phyloP scores from a whole-genome alignment of 2,888 invertebrate genomes.

The Acholoe squamosa region DNA sequence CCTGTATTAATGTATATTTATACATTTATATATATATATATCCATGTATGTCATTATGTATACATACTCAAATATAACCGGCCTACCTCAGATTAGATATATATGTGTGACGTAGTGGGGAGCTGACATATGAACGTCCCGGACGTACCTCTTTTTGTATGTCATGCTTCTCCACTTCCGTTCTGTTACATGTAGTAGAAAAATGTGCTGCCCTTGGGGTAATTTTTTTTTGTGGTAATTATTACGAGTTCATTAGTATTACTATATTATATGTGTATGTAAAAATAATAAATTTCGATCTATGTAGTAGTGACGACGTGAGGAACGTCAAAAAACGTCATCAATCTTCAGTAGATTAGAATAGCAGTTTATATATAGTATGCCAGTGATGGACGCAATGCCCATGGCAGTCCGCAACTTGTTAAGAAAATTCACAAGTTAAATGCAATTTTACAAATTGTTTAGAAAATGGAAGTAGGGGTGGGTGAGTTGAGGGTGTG shows the following conservation, averaged over 20 bases:
- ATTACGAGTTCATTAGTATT: conserved; percentile 19
- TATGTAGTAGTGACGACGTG: background rate
- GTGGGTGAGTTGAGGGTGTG: background rate
- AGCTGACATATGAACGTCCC: conserved; percentile 3
- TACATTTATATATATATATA: background rate
- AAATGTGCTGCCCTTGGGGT: conserved; percentile 38
- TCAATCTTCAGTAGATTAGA: background rate
- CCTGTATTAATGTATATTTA: no score
- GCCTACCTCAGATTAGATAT: conserved; percentile 54
- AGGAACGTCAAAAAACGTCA: background rate
- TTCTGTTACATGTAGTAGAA: conserved; percentile 36
- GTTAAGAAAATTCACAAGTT: background rate
- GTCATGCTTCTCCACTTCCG: background rate
- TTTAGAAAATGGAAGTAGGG: background rate
- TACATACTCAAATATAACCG: conserved; percentile 9
- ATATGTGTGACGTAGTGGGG: background rate
- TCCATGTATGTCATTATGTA: background rate
- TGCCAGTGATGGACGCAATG: background rate
- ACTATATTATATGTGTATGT: conserved; percentile 14
- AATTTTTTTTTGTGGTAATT: conserved; percentile 33
- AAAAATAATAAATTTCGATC: background rate
- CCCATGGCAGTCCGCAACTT: background rate
- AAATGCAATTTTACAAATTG: conserved; percentile 1
- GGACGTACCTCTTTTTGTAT: conserved; percentile 30
- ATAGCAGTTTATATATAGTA: background rate